phyloP scores from a whole-genome alignment of 2,113 vertebrate species.

The Megaptera novaeangliae region DNA sequence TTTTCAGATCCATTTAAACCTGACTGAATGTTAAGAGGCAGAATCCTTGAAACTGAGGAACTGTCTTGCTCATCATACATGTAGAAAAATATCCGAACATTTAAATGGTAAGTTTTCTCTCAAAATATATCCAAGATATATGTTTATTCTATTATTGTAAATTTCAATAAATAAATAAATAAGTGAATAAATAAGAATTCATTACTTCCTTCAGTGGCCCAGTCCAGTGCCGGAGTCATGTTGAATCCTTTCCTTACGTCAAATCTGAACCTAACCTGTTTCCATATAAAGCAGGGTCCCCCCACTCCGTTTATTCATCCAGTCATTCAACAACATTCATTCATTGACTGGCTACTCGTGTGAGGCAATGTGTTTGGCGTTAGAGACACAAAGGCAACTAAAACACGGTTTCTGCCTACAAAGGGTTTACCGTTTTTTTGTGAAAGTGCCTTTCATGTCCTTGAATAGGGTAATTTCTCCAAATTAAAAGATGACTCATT shows the following conservation, averaged over 20 bases:
- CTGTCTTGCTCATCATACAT: constrained; percentile 48
- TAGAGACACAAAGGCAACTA: constrained; percentile 6
- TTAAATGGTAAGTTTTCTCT: constrained; percentile 68
- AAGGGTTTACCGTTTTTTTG: constrained; percentile 18
- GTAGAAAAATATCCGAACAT: constrained; percentile 56
- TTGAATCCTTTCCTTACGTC: constrained; percentile 23
- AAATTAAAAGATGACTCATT: constrained; percentile 20
- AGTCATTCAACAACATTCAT: not conserved
- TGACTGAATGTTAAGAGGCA: constrained; percentile 60
- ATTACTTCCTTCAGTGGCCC: constrained; percentile 54
- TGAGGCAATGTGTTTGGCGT: not conserved
- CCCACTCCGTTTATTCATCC: not conserved
- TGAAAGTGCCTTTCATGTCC: constrained; percentile 40
- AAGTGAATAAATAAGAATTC: constrained; percentile 53
- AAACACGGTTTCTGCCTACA: not conserved
- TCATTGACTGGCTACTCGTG: not conserved
- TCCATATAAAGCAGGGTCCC: not conserved
- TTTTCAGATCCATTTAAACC: constrained; percentile 55
- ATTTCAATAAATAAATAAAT: constrained; percentile 71
- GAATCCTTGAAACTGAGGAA: constrained; percentile 36
- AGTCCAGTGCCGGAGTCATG: constrained; percentile 27
- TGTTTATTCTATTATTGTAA: constrained; percentile 76
- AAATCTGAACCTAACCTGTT: not conserved
- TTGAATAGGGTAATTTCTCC: constrained; percentile 3
- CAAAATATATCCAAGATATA: constrained; percentile 72